Conservation (phyloP, 2,888 invertebrate genomes). For the Teinopalpus imperialis region DNA sequence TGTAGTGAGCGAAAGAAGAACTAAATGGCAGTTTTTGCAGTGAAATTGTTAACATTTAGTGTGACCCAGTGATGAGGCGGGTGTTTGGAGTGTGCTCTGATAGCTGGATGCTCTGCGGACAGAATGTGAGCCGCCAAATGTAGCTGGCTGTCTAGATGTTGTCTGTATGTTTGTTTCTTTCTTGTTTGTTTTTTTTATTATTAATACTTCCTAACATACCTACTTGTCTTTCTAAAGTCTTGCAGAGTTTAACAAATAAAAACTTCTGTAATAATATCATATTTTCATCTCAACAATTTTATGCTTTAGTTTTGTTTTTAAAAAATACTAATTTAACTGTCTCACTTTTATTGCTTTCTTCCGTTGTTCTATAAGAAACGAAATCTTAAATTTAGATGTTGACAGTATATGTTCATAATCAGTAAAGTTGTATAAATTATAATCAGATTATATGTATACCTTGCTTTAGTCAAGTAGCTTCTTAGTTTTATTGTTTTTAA, state of each 20-base stretch:
- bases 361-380: no score
- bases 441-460: no score
- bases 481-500: no score
- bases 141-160: conserved; percentile 71
- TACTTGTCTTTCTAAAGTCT: neutral
- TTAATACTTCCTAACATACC: conserved; percentile 20
- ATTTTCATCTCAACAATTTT: neutral
- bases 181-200: conserved; percentile 41
- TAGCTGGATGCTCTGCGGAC: conserved; percentile 76
- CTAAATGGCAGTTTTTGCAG: conserved; percentile 51
- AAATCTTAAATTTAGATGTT: no score
- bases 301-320: conserved; percentile 2
- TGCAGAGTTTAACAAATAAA: neutral
- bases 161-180: conserved; percentile 74
- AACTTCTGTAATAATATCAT: neutral
- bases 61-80: conserved; percentile 64
- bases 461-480: no score
- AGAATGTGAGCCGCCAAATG: conserved; percentile 74
- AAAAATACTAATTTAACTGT: neutral
- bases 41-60: conserved; percentile 44
- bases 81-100: conserved; percentile 81
- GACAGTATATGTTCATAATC: no score
- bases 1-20: conserved; percentile 20
- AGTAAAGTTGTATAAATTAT: no score
- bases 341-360: no score